Percentiles rank a stretch among this genome's conserved stretches.
Evolutionary conservation across 2,797 vertebrate species (phyloP).

Genomic region (Morelia viridis): DNA sequence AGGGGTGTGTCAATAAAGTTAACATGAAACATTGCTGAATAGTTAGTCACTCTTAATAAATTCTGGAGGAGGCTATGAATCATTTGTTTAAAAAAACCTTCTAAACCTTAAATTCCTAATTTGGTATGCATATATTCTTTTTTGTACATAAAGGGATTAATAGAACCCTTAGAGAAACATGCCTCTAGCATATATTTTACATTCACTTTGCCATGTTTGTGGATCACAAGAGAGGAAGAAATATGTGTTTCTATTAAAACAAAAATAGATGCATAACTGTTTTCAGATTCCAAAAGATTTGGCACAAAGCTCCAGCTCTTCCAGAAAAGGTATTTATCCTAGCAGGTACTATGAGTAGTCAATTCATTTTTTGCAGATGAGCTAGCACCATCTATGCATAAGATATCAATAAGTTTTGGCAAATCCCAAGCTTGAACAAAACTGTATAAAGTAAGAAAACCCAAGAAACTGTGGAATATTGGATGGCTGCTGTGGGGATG

Average conservation of each 20-base stretch:
- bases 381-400: background rate
- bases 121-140: slow-evolving; percentile 48
- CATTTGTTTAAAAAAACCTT: slow-evolving; percentile 17
- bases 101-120: slow-evolving; percentile 59
- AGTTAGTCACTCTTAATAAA: slow-evolving; percentile 65
- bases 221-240: slow-evolving; percentile 19
- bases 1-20: slow-evolving; percentile 64
- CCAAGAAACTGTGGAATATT: background rate
- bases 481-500: background rate
- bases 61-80: slow-evolving; percentile 64
- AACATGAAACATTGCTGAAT: slow-evolving; percentile 65
- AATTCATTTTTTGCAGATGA: background rate
- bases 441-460: background rate
- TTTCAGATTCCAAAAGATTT: slow-evolving; percentile 5
- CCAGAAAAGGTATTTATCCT: background rate
- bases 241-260: background rate
- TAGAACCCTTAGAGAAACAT: slow-evolving; percentile 56
- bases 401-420: background rate
- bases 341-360: background rate
- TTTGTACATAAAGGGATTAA: slow-evolving; percentile 58
- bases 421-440: background rate
- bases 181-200: slow-evolving; percentile 45
- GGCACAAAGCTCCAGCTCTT: background rate
- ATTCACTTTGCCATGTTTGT: slow-evolving; percentile 59
- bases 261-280: slow-evolving; percentile 11